phyloP scores from a whole-genome alignment of 2,797 vertebrate species.

The Eulemur albifrons region DNA sequence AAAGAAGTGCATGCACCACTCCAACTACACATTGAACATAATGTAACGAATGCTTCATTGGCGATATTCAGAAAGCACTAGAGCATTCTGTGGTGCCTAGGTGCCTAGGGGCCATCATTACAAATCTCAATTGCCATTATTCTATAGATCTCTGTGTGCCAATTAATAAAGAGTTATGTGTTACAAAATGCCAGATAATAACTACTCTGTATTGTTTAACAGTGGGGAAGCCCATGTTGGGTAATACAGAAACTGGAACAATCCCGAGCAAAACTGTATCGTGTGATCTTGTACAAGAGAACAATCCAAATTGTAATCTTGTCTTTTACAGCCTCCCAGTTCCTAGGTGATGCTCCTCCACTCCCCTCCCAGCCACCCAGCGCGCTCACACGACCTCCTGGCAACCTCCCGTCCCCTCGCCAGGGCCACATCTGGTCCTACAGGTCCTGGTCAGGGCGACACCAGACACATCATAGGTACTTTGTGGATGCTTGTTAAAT shows the following conservation, averaged over 20 bases:
- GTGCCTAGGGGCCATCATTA: neutral
- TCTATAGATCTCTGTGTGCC: neutral
- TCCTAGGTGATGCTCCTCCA: neutral
- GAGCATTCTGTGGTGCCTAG: neutral
- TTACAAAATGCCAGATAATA: conserved; percentile 33
- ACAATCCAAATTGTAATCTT: neutral
- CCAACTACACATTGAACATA: neutral
- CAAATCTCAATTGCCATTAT: neutral
- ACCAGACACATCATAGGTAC: neutral
- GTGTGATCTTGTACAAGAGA: neutral
- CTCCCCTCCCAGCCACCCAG: neutral
- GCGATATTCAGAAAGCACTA: neutral
- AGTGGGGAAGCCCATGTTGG: neutral
- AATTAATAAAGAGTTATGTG: conserved; percentile 38
- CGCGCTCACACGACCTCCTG: neutral
- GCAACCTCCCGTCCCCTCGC: neutral
- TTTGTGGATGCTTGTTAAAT: neutral
- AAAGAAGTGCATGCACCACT: neutral
- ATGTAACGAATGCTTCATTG: neutral
- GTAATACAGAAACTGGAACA: neutral
- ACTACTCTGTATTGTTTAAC: neutral
- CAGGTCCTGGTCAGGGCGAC: neutral
- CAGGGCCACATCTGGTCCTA: neutral
- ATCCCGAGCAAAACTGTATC: neutral
- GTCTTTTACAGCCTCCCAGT: neutral